A percentile compares a stretch with the other conserved stretches of the same genome.
Evolutionary conservation across 2,113 vertebrate species (phyloP).

Genomic region (Amphilophus citrinellus): DNA sequence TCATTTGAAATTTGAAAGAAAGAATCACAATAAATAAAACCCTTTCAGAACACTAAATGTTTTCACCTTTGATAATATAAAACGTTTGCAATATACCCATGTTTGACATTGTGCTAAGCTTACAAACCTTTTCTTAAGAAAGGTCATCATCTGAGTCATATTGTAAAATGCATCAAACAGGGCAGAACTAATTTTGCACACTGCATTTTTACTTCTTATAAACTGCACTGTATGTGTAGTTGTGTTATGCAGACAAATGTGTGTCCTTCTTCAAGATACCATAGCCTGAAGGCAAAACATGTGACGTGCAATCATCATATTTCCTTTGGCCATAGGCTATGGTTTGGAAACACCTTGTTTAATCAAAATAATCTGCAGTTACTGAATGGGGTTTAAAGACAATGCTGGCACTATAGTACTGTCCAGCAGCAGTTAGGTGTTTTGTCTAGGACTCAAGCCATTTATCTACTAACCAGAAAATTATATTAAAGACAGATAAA

Average conservation of each 20-base stretch:
- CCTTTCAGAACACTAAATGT: neutral
- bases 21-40: neutral
- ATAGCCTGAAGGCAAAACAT: neutral
- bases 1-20: neutral
- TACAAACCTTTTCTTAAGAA: neutral
- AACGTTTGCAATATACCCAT: neutral
- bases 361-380: conserved; percentile 37
- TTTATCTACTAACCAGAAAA: neutral
- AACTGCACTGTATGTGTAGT: neutral
- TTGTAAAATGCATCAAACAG: neutral
- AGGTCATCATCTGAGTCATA: conserved; percentile 7
- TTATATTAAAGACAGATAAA: neutral
- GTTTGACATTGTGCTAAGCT: neutral
- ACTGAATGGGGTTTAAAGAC: neutral
- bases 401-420: neutral
- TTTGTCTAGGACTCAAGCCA: neutral
- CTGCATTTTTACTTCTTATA: neutral
- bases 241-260: neutral
- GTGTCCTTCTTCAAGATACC: neutral
- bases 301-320: neutral
- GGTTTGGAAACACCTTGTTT: conserved; percentile 4
- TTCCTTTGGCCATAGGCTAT: neutral
- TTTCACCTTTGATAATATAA: neutral
- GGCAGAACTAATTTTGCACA: conserved; percentile 9
- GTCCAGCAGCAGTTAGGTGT: neutral